Percentiles rank a stretch among this genome's conserved stretches.
Evolutionary conservation across 2,888 invertebrate species (phyloP).

Genomic region (Lepidochrysops patricia): DNA sequence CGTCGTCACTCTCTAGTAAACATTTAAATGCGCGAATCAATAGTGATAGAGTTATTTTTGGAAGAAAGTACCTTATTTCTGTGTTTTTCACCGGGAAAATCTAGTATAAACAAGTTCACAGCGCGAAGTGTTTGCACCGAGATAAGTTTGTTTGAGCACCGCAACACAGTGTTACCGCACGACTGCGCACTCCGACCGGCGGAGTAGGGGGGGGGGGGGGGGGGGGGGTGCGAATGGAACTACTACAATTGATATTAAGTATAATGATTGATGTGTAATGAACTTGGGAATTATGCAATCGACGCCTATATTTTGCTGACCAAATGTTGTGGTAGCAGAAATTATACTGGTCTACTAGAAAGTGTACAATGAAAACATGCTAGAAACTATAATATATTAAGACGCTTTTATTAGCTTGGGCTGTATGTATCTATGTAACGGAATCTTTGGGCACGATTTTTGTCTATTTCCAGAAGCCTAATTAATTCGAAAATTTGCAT

Average conservation of each 20-base stretch:
- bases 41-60: neutral
- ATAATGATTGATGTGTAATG: too few relatives aligned
- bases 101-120: conserved; percentile 6
- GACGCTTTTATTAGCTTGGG: too few relatives aligned
- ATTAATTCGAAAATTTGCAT: too few relatives aligned
- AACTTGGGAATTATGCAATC: too few relatives aligned
- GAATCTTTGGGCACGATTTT: too few relatives aligned
- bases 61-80: conserved; percentile 9
- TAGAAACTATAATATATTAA: too few relatives aligned
- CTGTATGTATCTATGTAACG: too few relatives aligned
- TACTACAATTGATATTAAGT: neutral
- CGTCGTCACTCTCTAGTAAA: neutral
- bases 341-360: too few relatives aligned
- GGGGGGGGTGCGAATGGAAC: neutral
- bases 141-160: conserved; percentile 8
- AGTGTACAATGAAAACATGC: too few relatives aligned
- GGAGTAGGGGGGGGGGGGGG: neutral
- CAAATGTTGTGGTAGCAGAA: too few relatives aligned
- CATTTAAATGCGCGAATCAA: neutral
- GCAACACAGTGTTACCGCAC: neutral
- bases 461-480: too few relatives aligned
- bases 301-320: too few relatives aligned
- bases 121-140: neutral
- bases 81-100: neutral
- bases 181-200: conserved; percentile 1